Evolutionary conservation across 2,113 vertebrate species (phyloP).

Genomic region (Leiothrix lutea): DNA sequence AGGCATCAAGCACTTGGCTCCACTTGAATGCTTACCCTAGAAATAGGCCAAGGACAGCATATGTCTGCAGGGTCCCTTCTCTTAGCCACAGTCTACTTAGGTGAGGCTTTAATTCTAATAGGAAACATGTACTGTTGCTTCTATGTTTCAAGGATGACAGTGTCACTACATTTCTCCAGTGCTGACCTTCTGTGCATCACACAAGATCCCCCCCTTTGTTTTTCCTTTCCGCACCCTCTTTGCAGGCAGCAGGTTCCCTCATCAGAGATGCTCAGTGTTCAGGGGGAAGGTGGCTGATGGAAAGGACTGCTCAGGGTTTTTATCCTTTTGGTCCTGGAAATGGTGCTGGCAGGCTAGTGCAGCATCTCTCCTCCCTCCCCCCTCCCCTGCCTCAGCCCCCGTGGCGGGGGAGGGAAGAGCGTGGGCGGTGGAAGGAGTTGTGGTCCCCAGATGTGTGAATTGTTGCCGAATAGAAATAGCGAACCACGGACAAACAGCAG

Average conservation of each 20-base stretch:
- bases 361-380: not conserved
- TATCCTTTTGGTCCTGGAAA: not conserved
- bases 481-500: not conserved
- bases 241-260: not conserved
- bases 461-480: not conserved
- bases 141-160: not conserved
- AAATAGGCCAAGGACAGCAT: not conserved
- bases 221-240: not conserved
- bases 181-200: not conserved
- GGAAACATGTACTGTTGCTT: not conserved
- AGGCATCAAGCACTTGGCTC: not conserved
- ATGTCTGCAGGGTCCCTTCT: not conserved
- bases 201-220: not conserved
- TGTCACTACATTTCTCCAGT: not conserved
- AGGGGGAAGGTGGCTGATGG: not conserved
- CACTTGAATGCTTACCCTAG: not conserved
- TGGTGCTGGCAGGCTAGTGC: not conserved
- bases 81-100: rapidly evolving
- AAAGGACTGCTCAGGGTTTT: not conserved
- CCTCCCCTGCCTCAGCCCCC: not conserved
- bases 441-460: constrained; percentile 64
- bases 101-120: not conserved
- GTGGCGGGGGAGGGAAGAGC: not conserved
- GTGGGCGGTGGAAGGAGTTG: constrained; percentile 55
- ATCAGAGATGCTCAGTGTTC: not conserved